Evolutionary conservation across 2,113 vertebrate genomes (phyloP), one percentile per base, ranked within the genome.

Genomic region (Trichomycterus rosablanca): DNA sequence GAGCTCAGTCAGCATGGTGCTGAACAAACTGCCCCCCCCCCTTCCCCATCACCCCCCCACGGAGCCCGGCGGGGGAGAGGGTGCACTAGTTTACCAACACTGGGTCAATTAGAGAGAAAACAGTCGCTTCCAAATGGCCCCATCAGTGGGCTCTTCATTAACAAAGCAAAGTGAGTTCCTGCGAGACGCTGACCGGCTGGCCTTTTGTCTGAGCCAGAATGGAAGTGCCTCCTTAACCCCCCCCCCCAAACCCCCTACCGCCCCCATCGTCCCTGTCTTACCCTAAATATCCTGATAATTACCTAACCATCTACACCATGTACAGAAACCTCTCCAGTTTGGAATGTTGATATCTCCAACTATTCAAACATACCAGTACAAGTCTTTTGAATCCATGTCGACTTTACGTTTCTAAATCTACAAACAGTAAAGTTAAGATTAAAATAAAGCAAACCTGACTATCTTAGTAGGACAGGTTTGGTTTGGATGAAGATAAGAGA

Each of bases 1-100:
- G 64, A 70, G 60, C 63, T 37, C 14, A 35, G 32, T 34, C 65
- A 59, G 52, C 65, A 24, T 58, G 71, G 45, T 53, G 59, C 26
- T 63, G 66, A 73, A 71, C 65, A 68, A 74, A 75, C 74, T 35
- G 71, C 56, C 58, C 50, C 50, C 56, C 51, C 67, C n/a, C n/a
- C n/a, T n/a, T n/a, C n/a, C n/a, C n/a, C n/a, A n/a, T 26, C 7
- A 30, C 26, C 26, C 26, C 26, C 26, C 7, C 26, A 40, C 62
- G 63, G 34, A 53, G 64, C 62, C 63, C 66, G 56, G n/a, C 32
- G 57, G 35, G 44, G 58, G 37, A 63, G 51, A 72, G 69, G 42
- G 55, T 64, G 32, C 22, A 65, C 35, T 59, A 40, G 18, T 67
- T 74, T 58, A 53, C 68, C 70, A 49, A 24, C 45, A 77, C 39